phyloP scores from a whole-genome alignment of 2,888 invertebrate genomes.

The Stenodera caucasica region DNA sequence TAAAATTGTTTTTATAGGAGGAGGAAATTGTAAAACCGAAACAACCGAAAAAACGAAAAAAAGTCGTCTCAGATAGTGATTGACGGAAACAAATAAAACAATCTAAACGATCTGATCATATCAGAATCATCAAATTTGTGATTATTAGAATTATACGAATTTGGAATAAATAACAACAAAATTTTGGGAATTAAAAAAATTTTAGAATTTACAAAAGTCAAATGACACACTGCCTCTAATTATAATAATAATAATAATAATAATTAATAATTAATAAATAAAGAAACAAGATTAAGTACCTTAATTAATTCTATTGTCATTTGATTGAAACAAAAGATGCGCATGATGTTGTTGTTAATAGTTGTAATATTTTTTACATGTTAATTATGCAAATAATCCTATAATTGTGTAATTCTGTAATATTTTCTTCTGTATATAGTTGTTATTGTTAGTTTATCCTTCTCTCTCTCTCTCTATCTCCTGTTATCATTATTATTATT shows the following conservation, averaged over 20 bases:
- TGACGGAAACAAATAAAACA: constrained; percentile 60
- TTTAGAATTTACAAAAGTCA: no score
- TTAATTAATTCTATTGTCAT: constrained; percentile 34
- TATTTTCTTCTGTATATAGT: constrained; percentile 51
- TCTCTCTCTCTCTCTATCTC: constrained; percentile 15
- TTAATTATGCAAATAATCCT: constrained; percentile 37
- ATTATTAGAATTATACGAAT: constrained; percentile 19
- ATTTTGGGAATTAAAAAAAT: no score
- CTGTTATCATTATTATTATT: constrained; percentile 43
- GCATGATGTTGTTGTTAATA: constrained; percentile 19
- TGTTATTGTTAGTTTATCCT: constrained; percentile 51
- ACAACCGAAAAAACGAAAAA: constrained; percentile 89
- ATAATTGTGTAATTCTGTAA: constrained; percentile 44
- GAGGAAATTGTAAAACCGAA: constrained; percentile 91
- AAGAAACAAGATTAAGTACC: no score
- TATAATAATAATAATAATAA: no score
- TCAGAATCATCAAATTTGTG: constrained; percentile 36
- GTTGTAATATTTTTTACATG: constrained; percentile 39
- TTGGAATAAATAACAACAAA: no score
- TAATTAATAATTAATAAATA: no score
- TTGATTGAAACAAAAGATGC: constrained; percentile 1
- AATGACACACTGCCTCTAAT: constrained; percentile 44
- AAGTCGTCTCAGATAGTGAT: constrained; percentile 90
- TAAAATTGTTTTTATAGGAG: constrained; percentile 62
- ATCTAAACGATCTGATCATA: constrained; percentile 29